Evolutionary conservation across 2,113 vertebrate species (phyloP).

Genomic region (Stigmatopora nigra): DNA sequence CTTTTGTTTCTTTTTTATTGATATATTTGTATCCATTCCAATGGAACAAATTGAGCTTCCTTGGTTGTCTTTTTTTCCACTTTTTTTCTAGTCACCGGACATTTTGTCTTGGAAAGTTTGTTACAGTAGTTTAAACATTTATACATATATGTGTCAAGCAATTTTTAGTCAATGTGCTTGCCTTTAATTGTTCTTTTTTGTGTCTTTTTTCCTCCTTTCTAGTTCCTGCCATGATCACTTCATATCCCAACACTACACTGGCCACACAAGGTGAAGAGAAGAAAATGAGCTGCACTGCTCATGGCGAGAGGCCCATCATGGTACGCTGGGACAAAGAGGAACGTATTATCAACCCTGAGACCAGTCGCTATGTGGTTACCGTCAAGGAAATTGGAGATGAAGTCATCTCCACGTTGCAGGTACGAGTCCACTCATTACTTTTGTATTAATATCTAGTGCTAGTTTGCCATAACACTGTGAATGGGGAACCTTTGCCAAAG

Average conservation of each 20-base stretch:
- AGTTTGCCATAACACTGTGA: neutral
- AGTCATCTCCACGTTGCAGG: constrained; percentile 94
- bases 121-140: too few relatives aligned
- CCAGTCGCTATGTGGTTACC: constrained; percentile 91
- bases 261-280: constrained; percentile 97
- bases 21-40: too few relatives aligned
- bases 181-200: neutral
- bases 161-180: neutral
- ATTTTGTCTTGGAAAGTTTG: too few relatives aligned
- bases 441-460: neutral
- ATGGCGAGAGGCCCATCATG: constrained; percentile 96
- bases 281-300: constrained; percentile 93
- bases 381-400: constrained; percentile 92
- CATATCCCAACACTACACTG: constrained; percentile 94
- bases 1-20: too few relatives aligned
- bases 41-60: too few relatives aligned
- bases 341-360: constrained; percentile 93
- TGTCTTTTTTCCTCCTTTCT: constrained; percentile 1
- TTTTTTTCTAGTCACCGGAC: too few relatives aligned
- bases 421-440: constrained; percentile 17
- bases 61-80: too few relatives aligned
- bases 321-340: constrained; percentile 99
- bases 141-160: too few relatives aligned
- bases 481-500: neutral
- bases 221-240: constrained; percentile 98